Conservation (phyloP, 2,888 invertebrate species). For the Drosophila dives region DNA sequence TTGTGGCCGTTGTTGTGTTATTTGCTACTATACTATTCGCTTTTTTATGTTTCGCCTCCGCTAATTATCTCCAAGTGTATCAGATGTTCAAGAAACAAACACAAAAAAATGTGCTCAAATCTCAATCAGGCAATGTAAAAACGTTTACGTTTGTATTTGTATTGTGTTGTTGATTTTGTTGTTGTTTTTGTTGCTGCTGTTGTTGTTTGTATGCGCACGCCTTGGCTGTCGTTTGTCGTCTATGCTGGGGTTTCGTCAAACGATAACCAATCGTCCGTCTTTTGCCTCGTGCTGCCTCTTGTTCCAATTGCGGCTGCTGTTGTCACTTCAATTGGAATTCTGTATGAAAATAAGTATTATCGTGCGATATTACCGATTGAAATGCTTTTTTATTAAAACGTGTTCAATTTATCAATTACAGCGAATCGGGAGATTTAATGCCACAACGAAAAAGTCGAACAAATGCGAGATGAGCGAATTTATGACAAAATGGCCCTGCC, state of each 20-base stretch:
- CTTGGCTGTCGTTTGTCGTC: constrained; percentile 40
- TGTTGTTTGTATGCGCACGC: constrained; percentile 58
- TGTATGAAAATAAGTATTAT: constrained; percentile 14
- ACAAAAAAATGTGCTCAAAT: constrained; percentile 69
- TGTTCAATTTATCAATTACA: constrained; percentile 21
- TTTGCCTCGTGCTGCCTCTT: constrained; percentile 68
- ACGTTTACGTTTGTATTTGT: constrained; percentile 43
- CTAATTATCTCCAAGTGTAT: constrained; percentile 60
- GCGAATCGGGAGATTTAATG: constrained; percentile 20
- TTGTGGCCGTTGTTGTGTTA: constrained; percentile 36
- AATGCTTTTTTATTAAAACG: constrained; percentile 14
- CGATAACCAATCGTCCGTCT: constrained; percentile 34
- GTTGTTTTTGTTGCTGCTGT: constrained; percentile 21
- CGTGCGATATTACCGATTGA: constrained; percentile 9
- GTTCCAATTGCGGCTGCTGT: constrained; percentile 54
- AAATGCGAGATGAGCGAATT: constrained; percentile 48
- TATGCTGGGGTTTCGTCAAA: constrained; percentile 55
- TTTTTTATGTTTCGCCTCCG: constrained; percentile 39
- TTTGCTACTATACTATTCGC: constrained; percentile 33
- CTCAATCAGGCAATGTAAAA: constrained; percentile 69
- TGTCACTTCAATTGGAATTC: constrained; percentile 41
- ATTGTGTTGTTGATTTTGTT: constrained; percentile 15
- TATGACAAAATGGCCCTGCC: constrained; percentile 51
- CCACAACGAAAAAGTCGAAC: constrained; percentile 50
- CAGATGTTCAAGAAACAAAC: constrained; percentile 68